Base-by-base conservation (phyloP, 1,140 invertebrate genomes). In the Oedothorax gibbosus region DNA sequence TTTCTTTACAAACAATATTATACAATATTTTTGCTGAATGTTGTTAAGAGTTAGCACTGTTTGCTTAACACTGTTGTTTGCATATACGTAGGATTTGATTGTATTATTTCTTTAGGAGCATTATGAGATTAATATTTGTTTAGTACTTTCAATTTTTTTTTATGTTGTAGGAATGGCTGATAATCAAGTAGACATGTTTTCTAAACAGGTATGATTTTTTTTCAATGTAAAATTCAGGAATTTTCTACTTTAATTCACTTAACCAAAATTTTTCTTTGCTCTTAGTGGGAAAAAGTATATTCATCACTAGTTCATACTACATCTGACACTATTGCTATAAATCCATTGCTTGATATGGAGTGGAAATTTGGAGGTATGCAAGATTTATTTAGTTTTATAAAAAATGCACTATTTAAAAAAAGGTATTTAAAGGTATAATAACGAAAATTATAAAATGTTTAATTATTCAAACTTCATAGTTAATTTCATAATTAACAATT, bases 301-400 rank as follows among this genome's bases (percentile, higher is more conserved):
- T 73, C 84, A 3, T 65, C 75, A 54, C 57, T 85, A 21, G 54
- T 85, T 7, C 76, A 73, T 64, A 49, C 75, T 11, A 64, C 76
- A 18, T 15, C 56, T 53, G 60, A 73, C 14, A 64, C 51, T 12
- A 79, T 85, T 21, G 56, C 56, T 54, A 81, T 86, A 11, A 86
- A 86, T 64, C 86, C 71, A 49, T 81, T 86, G 49, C 35, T 86
- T 21, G 86, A 86, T 57, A 86, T 86, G 76, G 86, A 86, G 64
- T 86, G 86, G 86, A 86, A 86, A 73, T 86, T 86, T 79, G 86
- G 86, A 76, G 85, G 85, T 86, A 78, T 69, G 60, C 64, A 21
- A 69, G 3, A 54, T n/a, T 77, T 62, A 50, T n/a, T 50, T 64
- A n/a, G 14, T 77, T 21, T 21, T 20, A 18, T 56, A 35, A 68